Base-by-base conservation (phyloP, 2,888 invertebrate species). In the Acleris sparsana region DNA sequence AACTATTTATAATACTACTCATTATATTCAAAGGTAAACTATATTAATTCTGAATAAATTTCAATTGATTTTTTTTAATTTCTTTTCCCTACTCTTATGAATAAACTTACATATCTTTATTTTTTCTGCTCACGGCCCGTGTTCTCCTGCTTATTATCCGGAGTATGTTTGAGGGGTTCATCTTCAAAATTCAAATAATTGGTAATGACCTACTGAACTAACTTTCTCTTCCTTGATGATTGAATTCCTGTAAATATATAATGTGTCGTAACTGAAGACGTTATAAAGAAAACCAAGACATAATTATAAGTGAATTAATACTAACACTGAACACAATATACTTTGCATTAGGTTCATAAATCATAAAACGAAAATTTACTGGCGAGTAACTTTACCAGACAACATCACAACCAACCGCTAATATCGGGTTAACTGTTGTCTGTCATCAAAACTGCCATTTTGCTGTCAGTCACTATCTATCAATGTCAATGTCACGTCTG, bases 201-300 rank as follows among this genome's bases (percentile, higher is more conserved):
- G 62, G 43, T 16, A 71, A 70, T 66, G 69, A 62, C 72, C 63
- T 63, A 68, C 55, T 69, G 75, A 69, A 69, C 51, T 68, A 77
- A 72, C 84, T 85, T 85, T 84, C 83, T 77, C 82, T 39, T 62
- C 51, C 25, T 61, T 65, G 51, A 57, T 80, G 79, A 79, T 78
- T 78, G 77, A 81, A 75, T 79, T 83, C 67, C 68, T 57, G 60
- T 58, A 63, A 62, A 63, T 56, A 58, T 46, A 55, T 39, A 18
- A 20, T 11, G 33, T 20, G 46, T 39, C 53, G 33, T 61, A 56
- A 66, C 51, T 56, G 25, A 57, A 57, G 46, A 53, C 48, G 25
- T 4, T 46, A 4, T 44, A 2, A 16, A 13, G 4, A 22, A 43
- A 44, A n/a, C 20, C 44, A 43, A 22, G 1, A 22, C 13, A 39